Base-by-base conservation (phyloP, 2,888 invertebrate genomes). In the Liodrosophila aerea region DNA sequence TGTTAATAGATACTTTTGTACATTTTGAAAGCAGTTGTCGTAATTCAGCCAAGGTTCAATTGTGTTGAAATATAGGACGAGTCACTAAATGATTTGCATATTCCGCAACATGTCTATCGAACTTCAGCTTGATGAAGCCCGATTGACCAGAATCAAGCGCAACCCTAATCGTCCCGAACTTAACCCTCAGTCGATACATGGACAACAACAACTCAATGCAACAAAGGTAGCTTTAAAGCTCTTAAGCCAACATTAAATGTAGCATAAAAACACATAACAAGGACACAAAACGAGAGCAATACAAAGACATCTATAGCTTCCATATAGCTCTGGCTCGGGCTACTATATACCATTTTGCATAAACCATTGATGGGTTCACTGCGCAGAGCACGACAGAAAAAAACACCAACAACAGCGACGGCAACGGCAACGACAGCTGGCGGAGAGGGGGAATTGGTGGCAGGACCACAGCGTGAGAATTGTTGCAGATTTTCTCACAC, bases 201-300 rank as follows among this genome's bases (percentile, higher is more conserved):
- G 11, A 31, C 33, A 31, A 27, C 40, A 64, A 61, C 61, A 73
- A 64, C 62, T 75, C 63, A 64, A 71, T 78, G 76, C 60, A 82
- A 85, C 75, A 87, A 77, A 82, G 74, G 71, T 86, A 87, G 78
- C 87, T 87, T 86, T 86, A 88, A 88, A 88, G 88, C 88, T 88
- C 83, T 87, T 88, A 88, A 88, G 88, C 88, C 88, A 88, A 88
- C 85, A 88, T 87, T 88, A 87, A 88, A 88, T 88, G 88, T 88
- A 87, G 88, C 88, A 88, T 87, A 87, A 88, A 88, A 88, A 88
- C 84, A 87, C 88, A 88, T 87, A 87, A 88, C 77, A 80, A 67
- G 63, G 52, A 54, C 44, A 68, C 49, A 64, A 64, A 64, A 53
- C 31, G 46, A 53, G 22, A 39, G 53, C 53, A 45, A 58, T 63